phyloP scores from a whole-genome alignment of 1,140 invertebrate genomes.

The Tetramorium parvispinum region DNA sequence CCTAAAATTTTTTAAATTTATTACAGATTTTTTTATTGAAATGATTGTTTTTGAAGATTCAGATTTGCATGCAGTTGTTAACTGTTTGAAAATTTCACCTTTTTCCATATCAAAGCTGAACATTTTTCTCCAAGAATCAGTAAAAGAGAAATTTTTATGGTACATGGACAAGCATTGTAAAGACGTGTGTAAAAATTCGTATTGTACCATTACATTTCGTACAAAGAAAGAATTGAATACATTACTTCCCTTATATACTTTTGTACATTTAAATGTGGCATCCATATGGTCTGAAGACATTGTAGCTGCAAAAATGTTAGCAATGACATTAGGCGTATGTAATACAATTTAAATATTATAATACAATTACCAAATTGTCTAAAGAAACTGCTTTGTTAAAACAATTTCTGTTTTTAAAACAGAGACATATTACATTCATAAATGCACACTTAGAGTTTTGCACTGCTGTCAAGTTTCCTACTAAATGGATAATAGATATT shows the following conservation, averaged over 20 bases:
- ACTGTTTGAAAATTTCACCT: neutral
- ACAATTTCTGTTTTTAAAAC: neutral
- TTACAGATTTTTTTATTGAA: no score
- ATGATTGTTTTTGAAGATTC: neutral
- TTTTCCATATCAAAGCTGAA: neutral
- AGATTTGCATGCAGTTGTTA: slow-evolving; percentile 29
- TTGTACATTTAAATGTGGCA: no score
- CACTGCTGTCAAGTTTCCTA: neutral
- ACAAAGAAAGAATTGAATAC: neutral
- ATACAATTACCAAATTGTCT: neutral
- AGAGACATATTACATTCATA: slow-evolving; percentile 22
- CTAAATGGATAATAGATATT: no score
- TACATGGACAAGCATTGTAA: neutral
- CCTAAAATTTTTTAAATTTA: no score
- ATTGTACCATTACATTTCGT: neutral
- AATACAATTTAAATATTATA: neutral
- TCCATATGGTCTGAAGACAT: slow-evolving; percentile 28
- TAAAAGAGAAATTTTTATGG: slow-evolving; percentile 8
- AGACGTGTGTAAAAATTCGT: accelerated
- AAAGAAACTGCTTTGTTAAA: neutral
- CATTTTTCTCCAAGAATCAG: neutral
- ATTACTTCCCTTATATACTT: no score
- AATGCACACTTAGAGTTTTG: slow-evolving; percentile 4
- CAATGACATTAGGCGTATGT: neutral
- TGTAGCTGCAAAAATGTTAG: slow-evolving; percentile 19